phyloP scores from a whole-genome alignment of 1,140 invertebrate genomes.

The Drosophila ironensis region DNA sequence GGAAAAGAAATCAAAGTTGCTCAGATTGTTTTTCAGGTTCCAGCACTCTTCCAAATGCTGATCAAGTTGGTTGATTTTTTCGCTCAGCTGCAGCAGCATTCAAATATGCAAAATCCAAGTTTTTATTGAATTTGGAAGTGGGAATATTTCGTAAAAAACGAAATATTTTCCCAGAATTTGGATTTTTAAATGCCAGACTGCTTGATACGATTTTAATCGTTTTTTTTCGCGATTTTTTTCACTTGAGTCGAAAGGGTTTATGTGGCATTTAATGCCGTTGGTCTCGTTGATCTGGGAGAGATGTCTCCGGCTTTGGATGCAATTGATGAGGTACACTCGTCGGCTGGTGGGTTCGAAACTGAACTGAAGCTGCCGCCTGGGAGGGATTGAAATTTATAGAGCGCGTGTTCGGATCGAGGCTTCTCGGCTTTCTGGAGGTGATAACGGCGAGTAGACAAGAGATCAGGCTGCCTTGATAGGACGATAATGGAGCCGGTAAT shows the following conservation, averaged over 20 bases:
- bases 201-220: background rate
- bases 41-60: slow-evolving; percentile 41
- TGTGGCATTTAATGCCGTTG: slow-evolving; percentile 57
- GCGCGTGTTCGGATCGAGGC: slow-evolving; percentile 16
- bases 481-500: slow-evolving; percentile 19
- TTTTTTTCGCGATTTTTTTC: slow-evolving; percentile 10
- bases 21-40: slow-evolving; percentile 25
- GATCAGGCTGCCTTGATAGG: slow-evolving; percentile 57
- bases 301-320: slow-evolving; percentile 1
- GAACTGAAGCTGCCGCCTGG: slow-evolving; percentile 46
- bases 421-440: background rate
- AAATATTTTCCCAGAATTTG: slow-evolving; percentile 9
- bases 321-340: slow-evolving; percentile 30
- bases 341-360: slow-evolving; percentile 45
- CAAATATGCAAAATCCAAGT: slow-evolving; percentile 37
- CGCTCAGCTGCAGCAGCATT: slow-evolving; percentile 54
- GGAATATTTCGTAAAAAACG: slow-evolving; percentile 13
- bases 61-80: slow-evolving; percentile 40
- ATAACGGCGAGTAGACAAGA: slow-evolving; percentile 47
- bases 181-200: background rate
- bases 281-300: slow-evolving; percentile 14
- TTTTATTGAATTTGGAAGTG: background rate
- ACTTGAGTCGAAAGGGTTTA: background rate
- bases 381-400: slow-evolving; percentile 53
- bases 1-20: slow-evolving; percentile 10